These are phyloP conservation scores for Corythaeola cristata DNA, from an alignment of 2,113 vertebrate genomes.

Conservation along the genomic window DNA sequence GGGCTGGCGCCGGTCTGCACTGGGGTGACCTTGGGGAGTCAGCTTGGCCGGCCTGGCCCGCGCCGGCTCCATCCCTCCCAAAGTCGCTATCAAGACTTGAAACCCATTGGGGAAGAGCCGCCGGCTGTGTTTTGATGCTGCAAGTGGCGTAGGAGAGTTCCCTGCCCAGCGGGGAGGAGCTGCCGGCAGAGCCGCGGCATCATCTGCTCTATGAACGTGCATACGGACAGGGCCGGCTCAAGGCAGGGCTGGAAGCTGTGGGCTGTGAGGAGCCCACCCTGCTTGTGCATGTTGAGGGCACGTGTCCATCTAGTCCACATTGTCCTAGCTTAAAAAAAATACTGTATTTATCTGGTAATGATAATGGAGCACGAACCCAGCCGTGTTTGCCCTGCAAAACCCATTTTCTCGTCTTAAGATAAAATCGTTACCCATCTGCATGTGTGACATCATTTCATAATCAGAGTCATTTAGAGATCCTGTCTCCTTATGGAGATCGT, in stretches of 20 bases:
- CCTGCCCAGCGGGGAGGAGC: constrained; percentile 63
- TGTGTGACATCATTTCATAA: constrained; percentile 41
- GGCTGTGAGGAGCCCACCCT: not conserved
- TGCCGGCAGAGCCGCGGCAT: constrained; percentile 21
- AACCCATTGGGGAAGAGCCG: constrained; percentile 31
- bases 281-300: rapidly evolving
- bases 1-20: not conserved
- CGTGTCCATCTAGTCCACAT: rapidly evolving
- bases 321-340: not conserved
- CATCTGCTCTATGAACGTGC: not conserved
- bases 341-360: not conserved
- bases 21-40: constrained; percentile 47
- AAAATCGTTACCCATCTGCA: constrained; percentile 33
- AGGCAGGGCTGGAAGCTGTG: not conserved
- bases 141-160: constrained; percentile 48
- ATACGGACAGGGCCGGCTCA: not conserved
- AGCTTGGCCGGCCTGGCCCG: not conserved
- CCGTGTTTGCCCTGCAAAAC: not conserved
- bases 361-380: not conserved
- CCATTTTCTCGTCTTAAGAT: constrained; percentile 8
- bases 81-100: not conserved
- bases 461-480: not conserved
- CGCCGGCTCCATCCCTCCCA: not conserved
- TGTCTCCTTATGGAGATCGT: not conserved
- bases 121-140: constrained; percentile 22